Conservation (phyloP, 2,888 invertebrate species). For the Therioaphis trifolii region DNA sequence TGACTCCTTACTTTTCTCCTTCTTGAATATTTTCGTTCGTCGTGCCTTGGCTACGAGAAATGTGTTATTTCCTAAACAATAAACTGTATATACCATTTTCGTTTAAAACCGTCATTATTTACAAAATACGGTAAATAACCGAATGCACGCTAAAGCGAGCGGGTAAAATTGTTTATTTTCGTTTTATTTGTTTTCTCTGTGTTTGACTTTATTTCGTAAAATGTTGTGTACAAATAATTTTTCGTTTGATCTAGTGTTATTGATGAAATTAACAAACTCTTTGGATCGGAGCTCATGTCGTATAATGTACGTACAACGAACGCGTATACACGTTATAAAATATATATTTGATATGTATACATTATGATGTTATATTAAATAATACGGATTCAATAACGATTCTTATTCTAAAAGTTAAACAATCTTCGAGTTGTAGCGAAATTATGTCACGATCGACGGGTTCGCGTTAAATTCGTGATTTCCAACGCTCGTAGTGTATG, state of each 20-base stretch:
- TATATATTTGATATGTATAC: too few species aligned
- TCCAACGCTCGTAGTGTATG: neutral
- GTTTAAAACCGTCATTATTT: neutral
- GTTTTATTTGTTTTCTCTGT: neutral
- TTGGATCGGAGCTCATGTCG: too few species aligned
- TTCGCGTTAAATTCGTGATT: neutral
- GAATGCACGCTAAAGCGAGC: neutral
- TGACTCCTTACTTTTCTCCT: neutral
- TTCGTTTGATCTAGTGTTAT: neutral
- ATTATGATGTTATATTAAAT: too few species aligned
- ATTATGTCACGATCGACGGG: constrained; percentile 13
- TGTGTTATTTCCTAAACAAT: constrained; percentile 14
- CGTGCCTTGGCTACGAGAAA: neutral
- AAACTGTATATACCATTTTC: neutral
- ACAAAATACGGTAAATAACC: constrained; percentile 16
- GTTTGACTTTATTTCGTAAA: neutral
- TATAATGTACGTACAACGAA: too few species aligned
- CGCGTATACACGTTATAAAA: too few species aligned
- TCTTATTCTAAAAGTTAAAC: neutral
- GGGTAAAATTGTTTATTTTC: neutral
- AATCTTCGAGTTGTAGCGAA: neutral
- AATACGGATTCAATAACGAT: neutral
- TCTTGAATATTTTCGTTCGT: neutral
- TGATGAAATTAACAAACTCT: too few species aligned
- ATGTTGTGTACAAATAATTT: neutral